Percentiles rank a stretch among this genome's conserved stretches.
phyloP scores from a whole-genome alignment of 2,113 vertebrate species.

The Crotalus horridus region DNA sequence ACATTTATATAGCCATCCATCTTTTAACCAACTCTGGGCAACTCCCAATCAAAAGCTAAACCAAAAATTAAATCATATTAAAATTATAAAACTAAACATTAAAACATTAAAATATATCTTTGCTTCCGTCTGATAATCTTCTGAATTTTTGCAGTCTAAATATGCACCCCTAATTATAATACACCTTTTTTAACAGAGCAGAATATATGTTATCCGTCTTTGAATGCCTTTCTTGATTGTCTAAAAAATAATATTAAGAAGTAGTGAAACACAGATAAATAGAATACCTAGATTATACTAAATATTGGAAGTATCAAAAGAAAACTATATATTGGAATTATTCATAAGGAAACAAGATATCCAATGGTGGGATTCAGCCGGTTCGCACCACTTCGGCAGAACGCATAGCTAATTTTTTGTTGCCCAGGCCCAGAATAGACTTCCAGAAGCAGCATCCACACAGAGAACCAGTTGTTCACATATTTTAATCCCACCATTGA shows the following conservation, averaged over 20 bases:
- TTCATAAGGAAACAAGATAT: neutral
- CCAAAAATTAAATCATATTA: neutral
- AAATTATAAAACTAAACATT: neutral
- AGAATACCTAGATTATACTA: conserved; percentile 9
- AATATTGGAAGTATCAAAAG: neutral
- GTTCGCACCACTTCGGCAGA: too few species aligned
- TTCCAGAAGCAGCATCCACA: too few species aligned
- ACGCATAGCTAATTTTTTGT: too few species aligned
- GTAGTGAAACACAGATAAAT: conserved; percentile 17
- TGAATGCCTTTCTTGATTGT: conserved; percentile 58
- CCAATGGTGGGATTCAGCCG: too few species aligned
- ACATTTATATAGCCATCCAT: neutral
- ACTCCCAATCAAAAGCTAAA: neutral
- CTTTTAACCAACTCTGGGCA: neutral
- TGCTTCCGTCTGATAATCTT: neutral
- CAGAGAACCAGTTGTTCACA: too few species aligned
- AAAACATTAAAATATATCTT: neutral
- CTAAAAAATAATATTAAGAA: conserved; percentile 21
- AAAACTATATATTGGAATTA: neutral
- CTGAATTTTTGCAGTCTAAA: neutral
- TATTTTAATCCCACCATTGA: too few species aligned
- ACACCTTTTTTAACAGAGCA: conserved; percentile 19
- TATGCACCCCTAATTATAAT: neutral
- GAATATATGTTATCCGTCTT: conserved; percentile 41
- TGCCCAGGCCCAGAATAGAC: too few species aligned